phyloP scores from a whole-genome alignment of 2,888 invertebrate genomes.

The Drosophila mimetica region DNA sequence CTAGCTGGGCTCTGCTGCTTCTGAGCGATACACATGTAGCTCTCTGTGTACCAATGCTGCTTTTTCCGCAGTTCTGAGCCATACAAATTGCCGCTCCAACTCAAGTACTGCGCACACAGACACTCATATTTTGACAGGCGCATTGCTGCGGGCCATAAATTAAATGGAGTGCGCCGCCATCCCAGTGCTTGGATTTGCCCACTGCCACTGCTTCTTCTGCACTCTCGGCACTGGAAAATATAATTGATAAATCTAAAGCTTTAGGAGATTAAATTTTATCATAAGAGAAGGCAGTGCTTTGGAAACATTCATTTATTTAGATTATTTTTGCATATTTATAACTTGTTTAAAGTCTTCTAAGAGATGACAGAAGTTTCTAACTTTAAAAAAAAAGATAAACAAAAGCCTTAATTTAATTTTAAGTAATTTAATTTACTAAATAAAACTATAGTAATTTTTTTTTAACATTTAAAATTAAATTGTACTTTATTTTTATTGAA shows the following conservation, averaged over 20 bases:
- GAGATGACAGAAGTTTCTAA: too few species aligned
- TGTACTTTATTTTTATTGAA: too few species aligned
- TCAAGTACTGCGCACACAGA: constrained; percentile 34
- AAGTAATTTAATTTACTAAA: too few species aligned
- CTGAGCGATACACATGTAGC: constrained; percentile 58
- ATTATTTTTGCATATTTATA: too few species aligned
- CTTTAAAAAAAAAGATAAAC: too few species aligned
- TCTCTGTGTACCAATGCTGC: constrained; percentile 17
- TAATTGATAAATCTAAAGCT: background rate
- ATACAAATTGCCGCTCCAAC: constrained; percentile 47
- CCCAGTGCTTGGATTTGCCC: constrained; percentile 4
- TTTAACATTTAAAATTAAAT: too few species aligned
- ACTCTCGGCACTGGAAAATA: constrained; percentile 11
- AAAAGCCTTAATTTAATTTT: too few species aligned
- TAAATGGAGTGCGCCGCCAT: constrained; percentile 55
- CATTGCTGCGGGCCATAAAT: constrained; percentile 64
- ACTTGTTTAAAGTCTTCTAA: too few species aligned
- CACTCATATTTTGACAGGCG: constrained; percentile 48
- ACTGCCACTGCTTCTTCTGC: constrained; percentile 1
- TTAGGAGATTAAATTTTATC: background rate
- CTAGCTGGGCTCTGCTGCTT: constrained; percentile 11
- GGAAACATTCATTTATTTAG: too few species aligned
- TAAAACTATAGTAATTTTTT: too few species aligned
- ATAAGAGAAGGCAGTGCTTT: background rate
- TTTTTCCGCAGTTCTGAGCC: constrained; percentile 42